Evolutionary conservation across 2,888 invertebrate genomes (phyloP).

Genomic region (Thysanoteuthis rhombus): DNA sequence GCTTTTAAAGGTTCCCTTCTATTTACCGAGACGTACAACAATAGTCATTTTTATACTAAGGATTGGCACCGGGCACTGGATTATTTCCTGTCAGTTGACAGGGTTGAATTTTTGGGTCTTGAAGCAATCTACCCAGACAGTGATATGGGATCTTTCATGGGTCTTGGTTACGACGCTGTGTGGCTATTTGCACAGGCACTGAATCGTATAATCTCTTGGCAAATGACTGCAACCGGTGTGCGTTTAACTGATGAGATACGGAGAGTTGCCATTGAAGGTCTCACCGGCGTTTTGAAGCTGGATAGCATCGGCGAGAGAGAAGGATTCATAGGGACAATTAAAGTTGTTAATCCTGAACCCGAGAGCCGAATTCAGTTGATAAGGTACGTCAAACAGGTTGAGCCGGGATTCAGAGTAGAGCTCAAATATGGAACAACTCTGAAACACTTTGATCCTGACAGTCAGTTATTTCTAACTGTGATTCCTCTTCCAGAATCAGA

Average conservation of each 20-base stretch:
- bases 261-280: conserved; percentile 40
- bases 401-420: too few species aligned
- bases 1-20: background rate
- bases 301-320: conserved; percentile 41
- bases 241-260: conserved; percentile 38
- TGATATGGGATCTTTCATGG: conserved; percentile 41
- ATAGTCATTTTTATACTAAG: background rate
- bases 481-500: too few species aligned
- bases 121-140: conserved; percentile 38
- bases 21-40: background rate
- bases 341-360: too few species aligned
- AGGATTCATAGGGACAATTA: background rate
- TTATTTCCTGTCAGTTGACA: conserved; percentile 38
- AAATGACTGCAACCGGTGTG: conserved; percentile 41
- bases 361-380: too few species aligned
- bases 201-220: conserved; percentile 35
- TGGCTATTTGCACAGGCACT: conserved; percentile 40
- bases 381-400: too few species aligned
- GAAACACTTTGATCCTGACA: too few species aligned
- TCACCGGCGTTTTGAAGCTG: conserved; percentile 41
- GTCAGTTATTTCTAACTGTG: too few species aligned
- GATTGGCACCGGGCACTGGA: background rate
- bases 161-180: conserved; percentile 46
- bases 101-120: conserved; percentile 37
- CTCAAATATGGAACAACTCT: too few species aligned